These are phyloP conservation scores for Dermochelys coriacea DNA, from an alignment of 2,797 vertebrate species.

Conservation along the genomic window DNA sequence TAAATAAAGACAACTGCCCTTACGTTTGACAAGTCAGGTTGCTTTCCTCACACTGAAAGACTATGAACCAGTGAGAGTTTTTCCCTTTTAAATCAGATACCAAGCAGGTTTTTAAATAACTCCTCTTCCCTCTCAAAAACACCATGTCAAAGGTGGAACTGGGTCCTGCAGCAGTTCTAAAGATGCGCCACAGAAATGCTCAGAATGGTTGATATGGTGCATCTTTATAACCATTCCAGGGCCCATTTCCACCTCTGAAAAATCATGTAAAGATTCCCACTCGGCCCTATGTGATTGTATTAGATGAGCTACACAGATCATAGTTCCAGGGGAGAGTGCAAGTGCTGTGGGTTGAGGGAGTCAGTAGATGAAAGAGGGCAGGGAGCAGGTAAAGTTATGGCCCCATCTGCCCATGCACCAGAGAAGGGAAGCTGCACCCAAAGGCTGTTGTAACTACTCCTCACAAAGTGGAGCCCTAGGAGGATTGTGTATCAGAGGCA, in stretches of 20 bases:
- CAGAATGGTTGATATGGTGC: background rate
- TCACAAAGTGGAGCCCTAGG: background rate
- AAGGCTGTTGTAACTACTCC: background rate
- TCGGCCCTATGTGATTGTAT: background rate
- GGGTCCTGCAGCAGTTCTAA: background rate
- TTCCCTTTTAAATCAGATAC: background rate
- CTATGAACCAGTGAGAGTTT: background rate
- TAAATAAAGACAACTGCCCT: background rate
- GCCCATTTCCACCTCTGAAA: background rate
- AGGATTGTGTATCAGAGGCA: background rate
- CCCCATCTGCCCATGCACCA: background rate
- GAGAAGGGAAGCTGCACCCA: background rate
- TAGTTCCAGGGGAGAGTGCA: background rate
- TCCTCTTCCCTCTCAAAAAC: background rate
- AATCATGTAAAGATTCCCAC: background rate
- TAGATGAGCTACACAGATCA: background rate
- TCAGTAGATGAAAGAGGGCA: background rate
- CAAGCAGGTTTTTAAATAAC: background rate
- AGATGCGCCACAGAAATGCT: background rate
- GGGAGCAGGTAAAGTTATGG: background rate
- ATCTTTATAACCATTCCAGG: background rate
- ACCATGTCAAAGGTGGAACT: background rate
- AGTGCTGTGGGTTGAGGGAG: background rate
- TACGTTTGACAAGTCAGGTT: background rate
- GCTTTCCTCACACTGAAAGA: background rate